Evolutionary conservation across 2,113 vertebrate species (phyloP).

Genomic region (Phylloscopus trochilus): DNA sequence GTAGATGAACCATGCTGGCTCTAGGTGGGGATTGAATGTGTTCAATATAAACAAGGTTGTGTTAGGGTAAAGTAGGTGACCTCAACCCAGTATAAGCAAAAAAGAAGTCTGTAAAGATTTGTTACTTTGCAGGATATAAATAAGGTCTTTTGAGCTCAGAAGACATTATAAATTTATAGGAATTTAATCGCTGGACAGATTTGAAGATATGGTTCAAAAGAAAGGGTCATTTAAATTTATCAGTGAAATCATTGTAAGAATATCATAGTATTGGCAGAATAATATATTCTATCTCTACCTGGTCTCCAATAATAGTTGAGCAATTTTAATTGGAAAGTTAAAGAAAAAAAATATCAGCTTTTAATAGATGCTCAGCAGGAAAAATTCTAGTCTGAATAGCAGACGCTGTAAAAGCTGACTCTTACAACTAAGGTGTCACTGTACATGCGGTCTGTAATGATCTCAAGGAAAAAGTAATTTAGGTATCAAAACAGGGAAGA

Average conservation of each 20-base stretch:
- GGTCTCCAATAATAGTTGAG: neutral
- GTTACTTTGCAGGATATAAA: neutral
- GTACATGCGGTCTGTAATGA: neutral
- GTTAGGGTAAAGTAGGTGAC: neutral
- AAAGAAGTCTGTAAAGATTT: neutral
- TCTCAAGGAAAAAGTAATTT: constrained; percentile 26
- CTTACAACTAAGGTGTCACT: neutral
- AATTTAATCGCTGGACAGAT: neutral
- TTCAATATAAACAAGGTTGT: neutral
- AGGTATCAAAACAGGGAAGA: constrained; percentile 12
- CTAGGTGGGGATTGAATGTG: neutral
- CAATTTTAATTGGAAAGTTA: neutral
- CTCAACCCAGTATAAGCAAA: neutral
- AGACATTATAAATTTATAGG: neutral
- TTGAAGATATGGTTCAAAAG: neutral
- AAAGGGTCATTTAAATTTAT: neutral
- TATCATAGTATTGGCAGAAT: neutral
- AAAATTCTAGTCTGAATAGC: neutral
- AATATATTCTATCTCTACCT: neutral
- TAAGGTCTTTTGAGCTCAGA: neutral
- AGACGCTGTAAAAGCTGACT: neutral
- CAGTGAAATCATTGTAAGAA: neutral
- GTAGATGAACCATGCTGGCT: neutral
- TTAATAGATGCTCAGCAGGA: neutral
- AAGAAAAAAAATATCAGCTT: neutral